Evolutionary conservation across 2,113 vertebrate species (phyloP).

Genomic region (Notiomystis cincta): DNA sequence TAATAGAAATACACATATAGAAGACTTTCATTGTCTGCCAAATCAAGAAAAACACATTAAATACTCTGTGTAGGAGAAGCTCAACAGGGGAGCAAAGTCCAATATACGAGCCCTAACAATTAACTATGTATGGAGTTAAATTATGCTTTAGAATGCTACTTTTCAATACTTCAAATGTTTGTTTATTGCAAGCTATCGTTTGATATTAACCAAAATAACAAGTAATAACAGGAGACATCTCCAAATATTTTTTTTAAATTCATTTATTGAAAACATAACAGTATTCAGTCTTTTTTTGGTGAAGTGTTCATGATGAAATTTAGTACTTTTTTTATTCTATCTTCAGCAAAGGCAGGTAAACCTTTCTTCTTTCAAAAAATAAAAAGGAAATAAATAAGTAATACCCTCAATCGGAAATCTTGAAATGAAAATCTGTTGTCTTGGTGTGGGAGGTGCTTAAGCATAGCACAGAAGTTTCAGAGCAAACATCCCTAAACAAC

Average conservation of each 20-base stretch:
- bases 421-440: not conserved
- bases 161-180: not conserved
- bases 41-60: not conserved
- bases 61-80: not conserved
- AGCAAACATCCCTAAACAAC: slow-evolving; percentile 22
- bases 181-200: not conserved
- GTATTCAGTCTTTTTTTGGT: not conserved
- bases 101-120: not conserved
- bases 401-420: not conserved
- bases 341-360: not conserved
- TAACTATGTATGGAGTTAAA: not conserved
- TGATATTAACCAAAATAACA: not conserved
- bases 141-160: not conserved
- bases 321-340: not conserved
- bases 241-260: not conserved
- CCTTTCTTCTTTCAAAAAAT: not conserved
- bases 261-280: not conserved
- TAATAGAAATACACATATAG: not conserved
- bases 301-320: not conserved
- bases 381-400: not conserved
- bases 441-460: not conserved
- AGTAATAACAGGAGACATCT: not conserved
- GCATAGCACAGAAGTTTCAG: not conserved
- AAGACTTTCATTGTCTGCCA: not conserved
- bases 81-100: not conserved